phyloP scores from a whole-genome alignment of 2,113 vertebrate genomes.

The Pristiophorus japonicus region DNA sequence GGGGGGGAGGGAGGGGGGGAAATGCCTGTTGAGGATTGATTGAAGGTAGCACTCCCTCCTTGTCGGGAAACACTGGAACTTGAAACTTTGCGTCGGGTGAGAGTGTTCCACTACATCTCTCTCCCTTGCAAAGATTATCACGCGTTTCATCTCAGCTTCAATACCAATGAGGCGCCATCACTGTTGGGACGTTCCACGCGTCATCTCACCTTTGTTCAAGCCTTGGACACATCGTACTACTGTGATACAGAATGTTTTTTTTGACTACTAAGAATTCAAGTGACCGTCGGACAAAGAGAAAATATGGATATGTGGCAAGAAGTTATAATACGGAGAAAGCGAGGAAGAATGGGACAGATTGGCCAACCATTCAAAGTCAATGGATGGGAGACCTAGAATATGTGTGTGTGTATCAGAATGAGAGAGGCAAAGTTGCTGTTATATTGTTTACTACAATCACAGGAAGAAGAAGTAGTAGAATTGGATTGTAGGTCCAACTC shows the following conservation, averaged over 20 bases:
- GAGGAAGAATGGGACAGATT: background rate
- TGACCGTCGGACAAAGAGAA: background rate
- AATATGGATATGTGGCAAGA: background rate
- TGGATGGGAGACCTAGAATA: background rate
- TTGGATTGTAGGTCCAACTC: background rate
- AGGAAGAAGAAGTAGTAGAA: background rate
- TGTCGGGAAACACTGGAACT: background rate
- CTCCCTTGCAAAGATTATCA: background rate
- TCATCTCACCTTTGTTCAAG: background rate
- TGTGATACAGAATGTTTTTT: background rate
- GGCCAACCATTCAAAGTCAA: background rate
- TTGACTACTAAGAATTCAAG: background rate
- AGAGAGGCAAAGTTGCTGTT: background rate
- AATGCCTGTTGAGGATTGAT: background rate
- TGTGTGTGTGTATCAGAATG: background rate
- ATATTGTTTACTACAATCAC: background rate
- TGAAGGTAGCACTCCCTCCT: background rate
- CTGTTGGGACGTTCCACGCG: background rate
- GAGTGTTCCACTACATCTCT: background rate
- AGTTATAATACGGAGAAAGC: background rate
- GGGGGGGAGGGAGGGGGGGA: too few relatives aligned
- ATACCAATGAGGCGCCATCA: too few relatives aligned
- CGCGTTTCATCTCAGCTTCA: background rate
- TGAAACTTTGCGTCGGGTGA: background rate
- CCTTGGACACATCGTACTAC: background rate